phyloP scores from a whole-genome alignment of 2,797 vertebrate genomes.

The Phrynocephalus forsythii region DNA sequence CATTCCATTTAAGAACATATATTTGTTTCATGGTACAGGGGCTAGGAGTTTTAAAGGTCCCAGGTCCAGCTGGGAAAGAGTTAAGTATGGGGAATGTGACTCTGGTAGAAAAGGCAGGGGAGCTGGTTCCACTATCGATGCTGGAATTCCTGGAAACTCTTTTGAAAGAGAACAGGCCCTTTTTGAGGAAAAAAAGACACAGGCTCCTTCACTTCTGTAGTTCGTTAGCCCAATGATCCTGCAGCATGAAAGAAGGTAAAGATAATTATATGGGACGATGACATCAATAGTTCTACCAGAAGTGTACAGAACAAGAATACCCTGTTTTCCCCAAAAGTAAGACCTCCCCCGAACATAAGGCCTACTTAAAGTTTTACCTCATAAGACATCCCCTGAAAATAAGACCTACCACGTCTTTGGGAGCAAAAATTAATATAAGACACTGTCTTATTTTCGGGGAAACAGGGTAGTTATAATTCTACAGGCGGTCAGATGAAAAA shows the following conservation, averaged over 20 bases:
- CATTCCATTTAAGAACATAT: background rate
- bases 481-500: too few relatives aligned
- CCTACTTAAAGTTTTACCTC: too few relatives aligned
- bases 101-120: background rate
- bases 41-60: background rate
- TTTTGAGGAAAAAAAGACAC: background rate
- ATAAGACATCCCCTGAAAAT: too few relatives aligned
- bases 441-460: too few relatives aligned
- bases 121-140: background rate
- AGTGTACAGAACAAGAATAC: background rate
- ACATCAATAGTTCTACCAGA: background rate
- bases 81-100: background rate
- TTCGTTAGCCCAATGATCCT: constrained; percentile 79
- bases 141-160: background rate
- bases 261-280: background rate
- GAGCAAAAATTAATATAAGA: too few relatives aligned
- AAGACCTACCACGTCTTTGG: too few relatives aligned
- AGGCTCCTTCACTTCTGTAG: constrained; percentile 6
- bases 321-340: too few relatives aligned
- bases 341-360: too few relatives aligned
- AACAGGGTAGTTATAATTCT: too few relatives aligned
- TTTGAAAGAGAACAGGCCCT: background rate
- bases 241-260: background rate
- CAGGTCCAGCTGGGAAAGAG: background rate
- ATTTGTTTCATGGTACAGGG: background rate